Evolutionary conservation across 2,797 vertebrate species (phyloP).

Genomic region (Octomys mimax): DNA sequence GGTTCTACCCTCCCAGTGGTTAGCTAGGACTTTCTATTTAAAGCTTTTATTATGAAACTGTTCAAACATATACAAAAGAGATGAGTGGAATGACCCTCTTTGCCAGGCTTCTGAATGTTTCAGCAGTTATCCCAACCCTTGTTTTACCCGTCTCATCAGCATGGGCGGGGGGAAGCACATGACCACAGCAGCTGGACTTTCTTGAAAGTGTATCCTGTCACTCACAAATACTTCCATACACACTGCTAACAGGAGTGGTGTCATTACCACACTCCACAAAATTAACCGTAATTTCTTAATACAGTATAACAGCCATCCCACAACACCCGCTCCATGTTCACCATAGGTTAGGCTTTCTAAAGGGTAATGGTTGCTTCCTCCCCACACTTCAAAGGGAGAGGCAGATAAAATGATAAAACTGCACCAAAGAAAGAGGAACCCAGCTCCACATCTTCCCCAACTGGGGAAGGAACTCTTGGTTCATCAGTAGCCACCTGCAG

Average conservation of each 20-base stretch:
- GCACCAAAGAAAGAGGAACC: conserved; percentile 17
- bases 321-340: not conserved
- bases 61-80: not conserved
- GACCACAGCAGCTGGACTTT: not conserved
- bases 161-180: not conserved
- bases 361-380: not conserved
- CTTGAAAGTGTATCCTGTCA: not conserved
- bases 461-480: not conserved
- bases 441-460: not conserved
- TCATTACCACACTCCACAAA: not conserved
- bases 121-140: not conserved
- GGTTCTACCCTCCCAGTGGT: not conserved
- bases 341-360: not conserved
- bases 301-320: not conserved
- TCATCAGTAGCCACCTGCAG: too few relatives aligned
- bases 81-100: not conserved
- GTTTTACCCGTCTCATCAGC: not conserved
- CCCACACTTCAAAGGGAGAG: conserved; percentile 19
- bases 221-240: not conserved
- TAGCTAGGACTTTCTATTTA: not conserved
- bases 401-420: conserved; percentile 50
- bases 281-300: not conserved
- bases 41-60: conserved; percentile 28
- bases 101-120: not conserved
- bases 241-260: not conserved